These are phyloP conservation scores for Polypterus senegalus DNA, from an alignment of 2,113 vertebrate species.

Conservation along the genomic window DNA sequence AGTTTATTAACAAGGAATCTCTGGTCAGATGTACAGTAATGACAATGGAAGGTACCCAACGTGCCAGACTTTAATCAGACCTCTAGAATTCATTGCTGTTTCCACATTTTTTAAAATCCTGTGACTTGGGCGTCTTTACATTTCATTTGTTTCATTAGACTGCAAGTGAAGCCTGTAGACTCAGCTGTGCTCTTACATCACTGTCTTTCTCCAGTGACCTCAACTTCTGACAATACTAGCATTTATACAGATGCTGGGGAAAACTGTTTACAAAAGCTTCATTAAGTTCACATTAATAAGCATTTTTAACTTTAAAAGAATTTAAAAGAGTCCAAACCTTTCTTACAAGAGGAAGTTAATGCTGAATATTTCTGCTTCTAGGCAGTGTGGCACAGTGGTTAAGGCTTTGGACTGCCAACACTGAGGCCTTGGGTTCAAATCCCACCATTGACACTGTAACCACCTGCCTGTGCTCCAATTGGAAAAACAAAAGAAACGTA, in stretches of 20 bases:
- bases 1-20: too few relatives aligned
- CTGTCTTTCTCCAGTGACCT: constrained; percentile 82
- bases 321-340: too few relatives aligned
- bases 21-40: too few relatives aligned
- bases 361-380: constrained; percentile 36
- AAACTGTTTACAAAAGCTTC: constrained; percentile 72
- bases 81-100: too few relatives aligned
- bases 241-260: constrained; percentile 80
- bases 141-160: constrained; percentile 42
- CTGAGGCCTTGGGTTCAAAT: too few relatives aligned
- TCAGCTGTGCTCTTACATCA: constrained; percentile 91
- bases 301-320: constrained; percentile 30
- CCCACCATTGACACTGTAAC: too few relatives aligned
- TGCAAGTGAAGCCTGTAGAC: constrained; percentile 53
- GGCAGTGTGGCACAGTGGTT: constrained; percentile 12
- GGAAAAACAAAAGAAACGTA: too few relatives aligned
- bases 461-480: too few relatives aligned
- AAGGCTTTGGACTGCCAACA: too few relatives aligned
- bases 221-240: constrained; percentile 83
- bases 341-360: constrained; percentile 21
- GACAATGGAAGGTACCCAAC: too few relatives aligned
- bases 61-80: too few relatives aligned
- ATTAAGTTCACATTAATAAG: constrained; percentile 72
- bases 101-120: too few relatives aligned
- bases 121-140: constrained; percentile 37